These are phyloP conservation scores for Hippoglossus stenolepis DNA, from an alignment of 2,113 vertebrate species.

Conservation along the genomic window DNA sequence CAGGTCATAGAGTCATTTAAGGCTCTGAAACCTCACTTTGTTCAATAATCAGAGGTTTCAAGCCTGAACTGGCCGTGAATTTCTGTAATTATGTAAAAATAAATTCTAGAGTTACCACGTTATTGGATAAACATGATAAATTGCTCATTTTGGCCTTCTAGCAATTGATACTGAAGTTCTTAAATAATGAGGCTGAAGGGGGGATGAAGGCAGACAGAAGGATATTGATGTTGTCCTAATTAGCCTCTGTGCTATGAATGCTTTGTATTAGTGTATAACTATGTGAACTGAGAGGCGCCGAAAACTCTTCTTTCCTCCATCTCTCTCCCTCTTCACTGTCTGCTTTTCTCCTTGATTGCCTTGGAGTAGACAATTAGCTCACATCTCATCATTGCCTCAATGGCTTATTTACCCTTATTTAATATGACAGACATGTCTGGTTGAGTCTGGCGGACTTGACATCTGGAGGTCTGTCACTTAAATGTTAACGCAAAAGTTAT, in stretches of 20 bases:
- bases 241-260: slow-evolving; percentile 53
- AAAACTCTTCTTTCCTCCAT: slow-evolving; percentile 25
- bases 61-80: slow-evolving; percentile 14
- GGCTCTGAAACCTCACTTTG: neutral
- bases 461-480: slow-evolving; percentile 17
- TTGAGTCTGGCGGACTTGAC: slow-evolving; percentile 31
- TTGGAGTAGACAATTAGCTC: slow-evolving; percentile 54
- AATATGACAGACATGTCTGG: slow-evolving; percentile 36
- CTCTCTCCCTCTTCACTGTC: neutral
- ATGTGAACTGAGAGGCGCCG: slow-evolving; percentile 41
- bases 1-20: neutral
- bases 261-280: slow-evolving; percentile 52
- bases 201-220: slow-evolving; percentile 26
- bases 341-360: slow-evolving; percentile 54
- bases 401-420: slow-evolving; percentile 47
- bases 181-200: slow-evolving; percentile 57
- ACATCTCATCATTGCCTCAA: slow-evolving; percentile 52
- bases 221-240: slow-evolving; percentile 68
- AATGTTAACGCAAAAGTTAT: no score
- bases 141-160: slow-evolving; percentile 46
- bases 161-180: slow-evolving; percentile 48
- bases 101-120: slow-evolving; percentile 45
- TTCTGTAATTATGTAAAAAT: slow-evolving; percentile 52
- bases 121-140: slow-evolving; percentile 51
- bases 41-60: slow-evolving; percentile 9